Evolutionary conservation across 2,888 invertebrate species (phyloP).

Genomic region (Diplazon laetatorius): DNA sequence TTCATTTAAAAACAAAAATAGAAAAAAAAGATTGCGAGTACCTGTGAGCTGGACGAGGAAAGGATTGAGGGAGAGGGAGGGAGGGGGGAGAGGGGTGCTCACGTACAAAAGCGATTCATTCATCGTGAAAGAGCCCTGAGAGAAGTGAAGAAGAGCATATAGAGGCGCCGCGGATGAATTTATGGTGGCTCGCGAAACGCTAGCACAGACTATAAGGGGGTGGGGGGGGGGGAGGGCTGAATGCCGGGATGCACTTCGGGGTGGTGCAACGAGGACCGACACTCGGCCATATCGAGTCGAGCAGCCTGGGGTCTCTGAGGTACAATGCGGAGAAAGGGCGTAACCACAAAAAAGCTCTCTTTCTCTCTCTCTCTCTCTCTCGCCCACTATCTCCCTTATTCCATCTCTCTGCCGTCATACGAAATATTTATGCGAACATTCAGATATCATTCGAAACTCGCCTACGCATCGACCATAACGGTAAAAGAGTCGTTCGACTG

Average conservation of each 20-base stretch:
- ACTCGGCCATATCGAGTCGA: background rate
- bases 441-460: constrained; percentile 14
- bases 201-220: too few species aligned
- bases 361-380: background rate
- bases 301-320: constrained; percentile 28
- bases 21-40: too few species aligned
- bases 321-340: constrained; percentile 17
- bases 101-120: constrained; percentile 55
- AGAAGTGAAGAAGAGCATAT: constrained; percentile 43
- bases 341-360: constrained; percentile 31
- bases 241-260: constrained; percentile 33
- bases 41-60: too few species aligned
- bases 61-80: too few species aligned
- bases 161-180: constrained; percentile 56
- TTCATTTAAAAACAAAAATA: too few species aligned
- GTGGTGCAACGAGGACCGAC: background rate
- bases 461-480: constrained; percentile 5
- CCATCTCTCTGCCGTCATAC: constrained; percentile 16
- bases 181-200: constrained; percentile 46
- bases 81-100: too few species aligned
- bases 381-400: background rate
- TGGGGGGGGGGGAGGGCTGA: constrained; percentile 21
- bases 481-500: background rate
- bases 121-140: constrained; percentile 36
- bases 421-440: constrained; percentile 18